These are phyloP conservation scores for Dendrocincla fuliginosa DNA, from an alignment of 2,797 vertebrate genomes.

Conservation along the genomic window DNA sequence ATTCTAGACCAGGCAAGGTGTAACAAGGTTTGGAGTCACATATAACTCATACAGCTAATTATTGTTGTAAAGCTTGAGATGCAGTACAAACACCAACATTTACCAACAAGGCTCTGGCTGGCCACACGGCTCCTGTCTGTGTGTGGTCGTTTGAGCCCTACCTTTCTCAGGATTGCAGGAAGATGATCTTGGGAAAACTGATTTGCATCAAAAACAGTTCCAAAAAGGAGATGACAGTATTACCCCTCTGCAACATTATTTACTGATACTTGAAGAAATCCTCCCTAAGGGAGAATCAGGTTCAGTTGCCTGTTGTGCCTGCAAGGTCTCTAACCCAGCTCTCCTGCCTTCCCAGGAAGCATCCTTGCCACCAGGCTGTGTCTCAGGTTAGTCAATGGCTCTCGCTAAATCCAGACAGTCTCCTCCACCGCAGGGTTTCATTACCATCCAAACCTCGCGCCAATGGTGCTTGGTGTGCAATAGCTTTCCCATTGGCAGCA, in stretches of 20 bases:
- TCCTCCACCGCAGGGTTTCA: not conserved
- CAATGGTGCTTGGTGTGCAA: not conserved
- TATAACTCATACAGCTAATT: not conserved
- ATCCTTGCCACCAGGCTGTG: not conserved
- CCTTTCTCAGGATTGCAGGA: not conserved
- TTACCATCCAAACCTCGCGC: not conserved
- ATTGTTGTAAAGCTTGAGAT: not conserved
- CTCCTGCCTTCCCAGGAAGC: not conserved
- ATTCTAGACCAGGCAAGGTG: not conserved
- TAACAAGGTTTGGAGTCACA: not conserved
- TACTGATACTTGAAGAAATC: not conserved
- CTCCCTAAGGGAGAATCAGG: not conserved
- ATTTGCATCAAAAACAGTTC: not conserved
- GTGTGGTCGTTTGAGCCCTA: not conserved
- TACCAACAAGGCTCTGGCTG: not conserved
- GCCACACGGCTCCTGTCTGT: rapidly evolving
- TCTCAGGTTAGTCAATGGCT: not conserved
- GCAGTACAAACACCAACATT: not conserved
- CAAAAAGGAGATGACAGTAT: not conserved
- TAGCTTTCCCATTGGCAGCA: not conserved
- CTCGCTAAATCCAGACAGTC: not conserved
- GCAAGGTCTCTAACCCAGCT: not conserved
- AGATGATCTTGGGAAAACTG: not conserved
- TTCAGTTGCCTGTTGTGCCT: not conserved
- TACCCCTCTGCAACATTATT: not conserved